Base-by-base conservation (phyloP, 2,888 invertebrate genomes). In the Branchellion lobata region DNA sequence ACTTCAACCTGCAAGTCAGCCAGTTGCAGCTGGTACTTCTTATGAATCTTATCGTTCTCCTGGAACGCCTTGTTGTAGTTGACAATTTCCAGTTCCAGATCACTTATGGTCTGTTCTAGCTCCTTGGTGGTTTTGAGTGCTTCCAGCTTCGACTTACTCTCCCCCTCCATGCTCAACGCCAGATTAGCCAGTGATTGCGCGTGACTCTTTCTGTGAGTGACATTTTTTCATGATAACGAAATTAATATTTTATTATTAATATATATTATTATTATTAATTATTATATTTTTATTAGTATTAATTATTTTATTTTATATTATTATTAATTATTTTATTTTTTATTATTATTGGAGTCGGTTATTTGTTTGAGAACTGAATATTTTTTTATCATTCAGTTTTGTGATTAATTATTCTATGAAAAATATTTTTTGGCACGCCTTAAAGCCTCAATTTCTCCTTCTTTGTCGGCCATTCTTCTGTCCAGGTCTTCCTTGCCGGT, bases 61-160 rank as follows among this genome's bases (percentile, higher is more conserved):
- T 96, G 95, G 88, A 96, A 96, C 87, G 95, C 94, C 91, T 96
- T 95, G 92, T 98, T 98, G 88, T 97, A 95, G 89, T 96, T 96
- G 90, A 99, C 98, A 88, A 99, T 91, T 87, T 96, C 96, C 86
- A 98, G 96, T 89, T 99, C 98, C 83, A 99, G 92, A 90, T 98
- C 98, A 89, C 97, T 98, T 91, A 99, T 98, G 91, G 99, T 98
- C 86, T 95, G 94, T 90, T 99, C 99, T 88, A 99, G 92, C 91
- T 99, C 99, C 94, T 99, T 99, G 94, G 98, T 99, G 94, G 97
- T 95, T 91, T 97, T 94, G 86, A 98, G 92, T 85, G 97, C 96
- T 92, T 99, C 99, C 91, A 96, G 95, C 91, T 97, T 97, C 88
- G 97, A 97, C 92, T 96, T 96, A 89, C 96, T 93, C 90, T 99